Base-by-base conservation (phyloP, 2,888 invertebrate species). In the Hirtodrosophila duncani region DNA sequence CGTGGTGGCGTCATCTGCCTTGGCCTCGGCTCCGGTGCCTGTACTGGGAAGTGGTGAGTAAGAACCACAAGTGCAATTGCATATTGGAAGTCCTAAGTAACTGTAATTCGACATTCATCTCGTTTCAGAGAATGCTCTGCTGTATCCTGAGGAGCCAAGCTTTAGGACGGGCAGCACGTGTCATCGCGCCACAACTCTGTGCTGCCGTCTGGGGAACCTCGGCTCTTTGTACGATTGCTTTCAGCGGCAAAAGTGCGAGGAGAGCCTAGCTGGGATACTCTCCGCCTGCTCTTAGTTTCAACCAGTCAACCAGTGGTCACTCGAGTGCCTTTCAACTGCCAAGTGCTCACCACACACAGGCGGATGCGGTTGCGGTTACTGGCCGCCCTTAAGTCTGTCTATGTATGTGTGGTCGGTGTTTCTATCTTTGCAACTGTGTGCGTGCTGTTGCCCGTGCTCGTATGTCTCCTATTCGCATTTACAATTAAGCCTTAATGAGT, bases 181-280 rank as follows among this genome's bases (percentile, higher is more conserved):
- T 79, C 90, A 91, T 0, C 91, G 92, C 89, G 94, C 94, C 0
- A 90, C 93, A 17, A 84, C 91, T 7, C 89, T 91, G 0, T 94
- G 94, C 80, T 94, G 94, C 78, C 87, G 89, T 0, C 85, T 87
- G 0, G 72, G 82, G 4, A 85, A 86, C 3, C 87, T 88, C 52
- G 85, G 87, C 10, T 84, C 89, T 31, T 80, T 88, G 2, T 87
- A 87, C 57, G 86, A 85, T 1, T 94, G 94, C 80, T 94, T 94
- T 51, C 92, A 92, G 77, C 86, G 88, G 3, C 84, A 91, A 38
- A 89, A 90, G 1, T 94, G 94, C 81, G 36, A 52, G 3, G 41
- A 55, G 0, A 64, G 27, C 26, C 17, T 77, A 29, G 26, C 75
- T 6, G 29, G 62, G 26, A 62, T 78, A 24, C 23, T 67, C 17